Percentiles rank a stretch among this genome's conserved stretches.
Evolutionary conservation across 2,113 vertebrate genomes (phyloP).

Genomic region (Colaptes auratus): DNA sequence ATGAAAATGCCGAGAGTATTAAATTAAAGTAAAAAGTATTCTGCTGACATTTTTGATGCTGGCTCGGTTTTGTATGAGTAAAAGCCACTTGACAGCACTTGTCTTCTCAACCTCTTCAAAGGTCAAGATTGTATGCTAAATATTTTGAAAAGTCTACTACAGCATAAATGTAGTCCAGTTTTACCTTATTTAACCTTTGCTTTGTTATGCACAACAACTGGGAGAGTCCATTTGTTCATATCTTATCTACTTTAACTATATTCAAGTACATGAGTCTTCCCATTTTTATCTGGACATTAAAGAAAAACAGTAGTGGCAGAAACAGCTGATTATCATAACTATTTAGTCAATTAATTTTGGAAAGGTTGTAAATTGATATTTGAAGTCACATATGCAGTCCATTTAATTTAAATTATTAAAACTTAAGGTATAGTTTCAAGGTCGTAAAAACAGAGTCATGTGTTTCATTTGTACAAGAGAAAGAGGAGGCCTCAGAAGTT

Average conservation of each 20-base stretch:
- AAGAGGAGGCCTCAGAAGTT: background rate
- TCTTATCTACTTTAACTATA: background rate
- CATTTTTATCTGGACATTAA: background rate
- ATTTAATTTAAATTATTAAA: background rate
- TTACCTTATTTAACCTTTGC: background rate
- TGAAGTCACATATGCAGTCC: background rate
- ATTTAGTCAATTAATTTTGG: background rate
- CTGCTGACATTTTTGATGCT: slow-evolving; percentile 9
- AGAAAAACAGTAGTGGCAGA: background rate
- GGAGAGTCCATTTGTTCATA: background rate
- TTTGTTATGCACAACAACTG: background rate
- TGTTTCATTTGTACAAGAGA: background rate
- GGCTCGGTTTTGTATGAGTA: background rate
- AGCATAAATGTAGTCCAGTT: background rate
- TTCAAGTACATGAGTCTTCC: background rate
- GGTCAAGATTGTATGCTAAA: background rate
- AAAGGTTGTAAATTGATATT: background rate
- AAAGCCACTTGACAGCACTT: background rate
- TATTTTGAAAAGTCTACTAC: background rate
- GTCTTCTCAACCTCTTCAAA: background rate
- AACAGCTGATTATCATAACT: background rate
- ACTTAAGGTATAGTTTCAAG: background rate
- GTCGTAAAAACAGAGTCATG: background rate
- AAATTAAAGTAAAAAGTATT: slow-evolving; percentile 30
- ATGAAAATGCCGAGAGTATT: background rate